Percentiles rank a stretch among this genome's conserved stretches.
These are phyloP conservation scores for Turdus rufiventris DNA, from an alignment of 2,113 vertebrate species.

Conservation along the genomic window DNA sequence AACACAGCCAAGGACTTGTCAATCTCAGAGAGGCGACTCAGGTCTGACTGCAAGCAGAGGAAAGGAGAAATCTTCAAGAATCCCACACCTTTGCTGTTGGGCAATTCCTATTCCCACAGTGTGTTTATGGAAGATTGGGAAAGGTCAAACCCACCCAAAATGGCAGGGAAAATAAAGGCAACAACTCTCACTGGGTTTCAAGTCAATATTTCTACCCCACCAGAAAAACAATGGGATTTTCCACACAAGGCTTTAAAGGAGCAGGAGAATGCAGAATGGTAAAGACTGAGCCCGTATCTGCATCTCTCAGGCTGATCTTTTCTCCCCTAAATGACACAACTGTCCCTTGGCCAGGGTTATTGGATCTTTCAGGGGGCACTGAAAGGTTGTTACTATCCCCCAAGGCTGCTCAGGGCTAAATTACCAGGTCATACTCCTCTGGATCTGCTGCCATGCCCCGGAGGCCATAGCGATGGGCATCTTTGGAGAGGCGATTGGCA, in stretches of 20 bases:
- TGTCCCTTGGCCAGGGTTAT: background rate
- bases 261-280: background rate
- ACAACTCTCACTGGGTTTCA: background rate
- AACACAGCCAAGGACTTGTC: slow-evolving; percentile 91
- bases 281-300: background rate
- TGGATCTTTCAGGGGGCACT: background rate
- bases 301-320: background rate
- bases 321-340: background rate
- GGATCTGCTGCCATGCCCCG: slow-evolving; percentile 94
- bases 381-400: background rate
- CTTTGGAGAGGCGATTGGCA: slow-evolving; percentile 92
- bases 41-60: slow-evolving; percentile 76
- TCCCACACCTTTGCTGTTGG: background rate
- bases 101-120: background rate
- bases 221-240: background rate
- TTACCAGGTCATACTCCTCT: slow-evolving; percentile 95
- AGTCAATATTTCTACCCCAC: background rate
- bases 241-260: background rate
- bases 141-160: background rate
- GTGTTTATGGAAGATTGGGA: background rate
- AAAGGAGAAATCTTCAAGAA: background rate
- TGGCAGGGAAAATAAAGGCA: background rate
- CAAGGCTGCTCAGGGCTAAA: background rate
- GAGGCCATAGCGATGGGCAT: slow-evolving; percentile 94
- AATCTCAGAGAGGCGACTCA: slow-evolving; percentile 86